phyloP scores from a whole-genome alignment of 2,797 vertebrate genomes.

The Calcarius lapponicus region DNA sequence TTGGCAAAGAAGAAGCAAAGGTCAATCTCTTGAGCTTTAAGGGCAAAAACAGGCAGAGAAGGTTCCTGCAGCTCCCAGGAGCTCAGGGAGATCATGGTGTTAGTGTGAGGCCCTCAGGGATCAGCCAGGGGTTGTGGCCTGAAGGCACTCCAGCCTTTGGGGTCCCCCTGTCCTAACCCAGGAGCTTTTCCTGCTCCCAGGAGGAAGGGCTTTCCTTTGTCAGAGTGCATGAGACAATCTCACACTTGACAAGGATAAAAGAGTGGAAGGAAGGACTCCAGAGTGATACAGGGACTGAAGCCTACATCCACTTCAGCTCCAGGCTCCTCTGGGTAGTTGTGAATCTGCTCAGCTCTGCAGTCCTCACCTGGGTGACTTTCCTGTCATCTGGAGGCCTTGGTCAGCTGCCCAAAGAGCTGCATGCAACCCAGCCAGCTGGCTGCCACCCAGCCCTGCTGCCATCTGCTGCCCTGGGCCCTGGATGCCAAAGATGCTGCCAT shows the following conservation, averaged over 20 bases:
- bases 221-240: not conserved
- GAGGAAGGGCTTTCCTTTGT: not conserved
- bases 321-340: not conserved
- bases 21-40: conserved; percentile 4
- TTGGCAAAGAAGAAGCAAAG: not conserved
- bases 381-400: conserved; percentile 5
- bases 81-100: not conserved
- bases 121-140: not conserved
- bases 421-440: conserved; percentile 36
- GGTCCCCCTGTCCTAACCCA: not conserved
- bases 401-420: conserved; percentile 24
- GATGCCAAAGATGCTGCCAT: not conserved
- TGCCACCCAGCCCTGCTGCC: conserved; percentile 45
- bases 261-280: not conserved
- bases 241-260: not conserved
- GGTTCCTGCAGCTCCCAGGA: not conserved
- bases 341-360: not conserved
- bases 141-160: not conserved
- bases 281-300: not conserved
- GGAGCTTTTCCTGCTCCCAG: not conserved
- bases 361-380: conserved; percentile 25
- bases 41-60: conserved; percentile 2
- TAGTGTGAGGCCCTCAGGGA: not conserved
- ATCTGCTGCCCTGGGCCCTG: conserved; percentile 31
- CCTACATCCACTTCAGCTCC: not conserved